Evolutionary conservation across 2,113 vertebrate species (phyloP).

Genomic region (Crypturellus undulatus): DNA sequence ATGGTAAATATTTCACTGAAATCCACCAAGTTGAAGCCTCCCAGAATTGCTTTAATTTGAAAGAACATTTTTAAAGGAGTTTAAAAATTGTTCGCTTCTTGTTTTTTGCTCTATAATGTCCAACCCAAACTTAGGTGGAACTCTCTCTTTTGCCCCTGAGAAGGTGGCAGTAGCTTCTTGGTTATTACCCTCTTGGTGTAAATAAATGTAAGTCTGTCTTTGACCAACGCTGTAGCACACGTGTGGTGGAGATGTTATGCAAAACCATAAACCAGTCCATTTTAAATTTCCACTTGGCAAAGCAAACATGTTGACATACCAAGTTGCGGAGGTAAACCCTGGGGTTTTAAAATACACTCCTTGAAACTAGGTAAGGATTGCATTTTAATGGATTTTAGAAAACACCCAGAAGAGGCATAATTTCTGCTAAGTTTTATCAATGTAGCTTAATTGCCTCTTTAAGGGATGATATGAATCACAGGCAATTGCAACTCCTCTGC

Average conservation of each 20-base stretch:
- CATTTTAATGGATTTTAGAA: not conserved
- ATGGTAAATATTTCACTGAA: not conserved
- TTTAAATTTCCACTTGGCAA: not conserved
- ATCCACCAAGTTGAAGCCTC: not conserved
- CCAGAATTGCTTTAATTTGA: not conserved
- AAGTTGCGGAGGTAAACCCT: not conserved
- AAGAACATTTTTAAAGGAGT: not conserved
- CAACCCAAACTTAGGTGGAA: not conserved
- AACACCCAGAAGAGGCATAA: not conserved
- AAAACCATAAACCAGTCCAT: fast-evolving
- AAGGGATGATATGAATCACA: fast-evolving
- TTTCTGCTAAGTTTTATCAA: not conserved
- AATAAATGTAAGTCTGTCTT: not conserved
- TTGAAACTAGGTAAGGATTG: not conserved
- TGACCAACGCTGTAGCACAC: not conserved
- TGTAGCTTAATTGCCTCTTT: not conserved
- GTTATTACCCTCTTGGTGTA: not conserved
- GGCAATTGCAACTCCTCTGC: not conserved
- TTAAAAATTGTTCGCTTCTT: not conserved
- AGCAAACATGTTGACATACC: not conserved
- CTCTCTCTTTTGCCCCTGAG: not conserved
- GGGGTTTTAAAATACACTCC: not conserved
- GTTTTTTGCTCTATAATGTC: not conserved
- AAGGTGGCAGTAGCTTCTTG: not conserved
- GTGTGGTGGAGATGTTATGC: not conserved